A percentile compares a stretch with the other conserved stretches of the same genome.
phyloP scores from a whole-genome alignment of 2,888 invertebrate species.

The Taphrorychus bicolor region DNA sequence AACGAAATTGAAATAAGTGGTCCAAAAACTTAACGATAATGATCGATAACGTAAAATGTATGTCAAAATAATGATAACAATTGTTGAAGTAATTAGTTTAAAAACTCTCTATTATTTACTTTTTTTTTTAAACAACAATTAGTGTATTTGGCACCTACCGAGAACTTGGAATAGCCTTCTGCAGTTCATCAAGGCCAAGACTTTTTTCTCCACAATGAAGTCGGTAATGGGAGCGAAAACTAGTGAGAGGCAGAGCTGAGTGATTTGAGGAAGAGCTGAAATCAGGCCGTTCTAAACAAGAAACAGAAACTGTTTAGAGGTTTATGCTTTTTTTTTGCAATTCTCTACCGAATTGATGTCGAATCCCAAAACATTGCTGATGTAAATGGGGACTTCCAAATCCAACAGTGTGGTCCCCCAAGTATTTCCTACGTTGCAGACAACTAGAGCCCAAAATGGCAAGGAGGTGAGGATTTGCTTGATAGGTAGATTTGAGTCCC shows the following conservation, averaged over 20 bases:
- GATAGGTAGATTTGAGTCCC: slow-evolving; percentile 24
- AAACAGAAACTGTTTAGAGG: background rate
- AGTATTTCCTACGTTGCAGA: slow-evolving; percentile 35
- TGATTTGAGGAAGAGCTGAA: slow-evolving; percentile 36
- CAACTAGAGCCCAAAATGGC: slow-evolving; percentile 36
- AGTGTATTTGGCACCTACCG: too few species aligned
- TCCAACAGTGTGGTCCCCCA: slow-evolving; percentile 31
- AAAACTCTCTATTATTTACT: too few species aligned
- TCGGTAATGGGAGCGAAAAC: slow-evolving; percentile 33
- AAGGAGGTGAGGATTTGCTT: slow-evolving; percentile 38
- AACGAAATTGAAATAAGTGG: too few species aligned
- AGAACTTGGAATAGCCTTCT: slow-evolving; percentile 33
- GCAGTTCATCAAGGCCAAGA: slow-evolving; percentile 35
- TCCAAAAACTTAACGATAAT: too few species aligned
- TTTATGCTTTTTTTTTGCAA: too few species aligned
- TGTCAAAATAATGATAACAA: too few species aligned
- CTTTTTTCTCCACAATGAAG: slow-evolving; percentile 33
- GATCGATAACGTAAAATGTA: too few species aligned
- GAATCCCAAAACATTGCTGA: slow-evolving; percentile 29
- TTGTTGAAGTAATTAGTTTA: too few species aligned
- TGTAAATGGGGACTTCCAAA: slow-evolving; percentile 33
- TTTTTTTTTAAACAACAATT: too few species aligned
- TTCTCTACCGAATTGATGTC: slow-evolving; percentile 22
- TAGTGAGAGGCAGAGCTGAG: slow-evolving; percentile 19
- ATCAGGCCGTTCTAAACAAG: slow-evolving; percentile 36